Evolutionary conservation across 2,888 invertebrate species (phyloP).

Genomic region (Sinelater perroti): DNA sequence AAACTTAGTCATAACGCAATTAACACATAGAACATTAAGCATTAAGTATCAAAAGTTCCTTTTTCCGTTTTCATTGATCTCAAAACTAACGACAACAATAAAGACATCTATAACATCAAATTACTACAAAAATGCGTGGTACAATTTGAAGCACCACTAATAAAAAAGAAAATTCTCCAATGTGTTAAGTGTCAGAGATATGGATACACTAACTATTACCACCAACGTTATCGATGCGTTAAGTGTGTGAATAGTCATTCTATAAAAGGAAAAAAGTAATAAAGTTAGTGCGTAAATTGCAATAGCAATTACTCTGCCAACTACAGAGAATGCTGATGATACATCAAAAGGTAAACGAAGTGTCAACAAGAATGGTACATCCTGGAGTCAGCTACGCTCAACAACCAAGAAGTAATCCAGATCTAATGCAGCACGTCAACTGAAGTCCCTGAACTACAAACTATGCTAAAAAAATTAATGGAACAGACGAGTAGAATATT

Average conservation of each 20-base stretch:
- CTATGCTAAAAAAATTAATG: not conserved
- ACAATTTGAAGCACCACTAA: not conserved
- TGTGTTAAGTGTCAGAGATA: not conserved
- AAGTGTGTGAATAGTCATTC: not conserved
- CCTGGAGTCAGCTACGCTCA: not conserved
- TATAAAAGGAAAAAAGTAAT: not conserved
- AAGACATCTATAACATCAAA: not conserved
- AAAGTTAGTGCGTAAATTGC: not conserved
- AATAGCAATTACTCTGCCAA: not conserved
- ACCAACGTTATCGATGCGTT: not conserved
- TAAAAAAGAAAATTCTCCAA: not conserved
- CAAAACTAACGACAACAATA: not conserved
- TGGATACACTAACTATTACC: not conserved
- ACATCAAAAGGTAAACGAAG: not conserved
- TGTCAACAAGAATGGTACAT: not conserved
- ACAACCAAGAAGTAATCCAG: not conserved
- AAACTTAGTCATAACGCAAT: no score
- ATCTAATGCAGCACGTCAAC: not conserved
- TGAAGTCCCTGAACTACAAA: not conserved
- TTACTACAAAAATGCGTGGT: not conserved
- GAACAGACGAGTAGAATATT: not conserved
- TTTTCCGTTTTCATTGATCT: not conserved
- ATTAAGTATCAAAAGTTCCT: no score
- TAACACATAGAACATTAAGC: no score
- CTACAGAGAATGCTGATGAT: not conserved